Evolutionary conservation across 2,888 invertebrate genomes (phyloP), one percentile per base, ranked within the genome.

Genomic region (Sarcophaga variegata): DNA sequence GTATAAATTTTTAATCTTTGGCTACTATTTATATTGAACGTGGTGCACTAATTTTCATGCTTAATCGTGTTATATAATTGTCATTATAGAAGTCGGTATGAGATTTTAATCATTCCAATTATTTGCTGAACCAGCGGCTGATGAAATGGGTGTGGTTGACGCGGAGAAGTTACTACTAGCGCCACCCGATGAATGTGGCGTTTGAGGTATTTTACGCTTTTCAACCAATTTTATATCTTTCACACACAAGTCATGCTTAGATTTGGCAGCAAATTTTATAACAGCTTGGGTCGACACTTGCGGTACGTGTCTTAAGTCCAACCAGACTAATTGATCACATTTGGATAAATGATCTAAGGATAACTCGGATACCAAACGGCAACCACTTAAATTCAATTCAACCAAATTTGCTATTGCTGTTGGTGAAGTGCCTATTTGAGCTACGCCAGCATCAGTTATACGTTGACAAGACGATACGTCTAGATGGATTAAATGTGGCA

Each of bases 361-460:
- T 17, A 95, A 95, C 93, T 98, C 97, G 0, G 97, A 97, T 63
- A 98, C 95, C 90, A 97, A 94, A 78, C 96, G 95, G 92, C 97
- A 97, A 89, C 97, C 96, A 80, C 97, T 96, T 89, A 98, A 94
- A 93, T 97, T 97, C 59, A 98, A 94, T 88, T 96, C 96, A 85
- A 95, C 94, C 88, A 98, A 94, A 37, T 96, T 96, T 67, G 94
- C 94, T 12, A 95, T 93, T 4, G 95, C 94, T n/a, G 96, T 96
- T 85, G 96, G 96, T 49, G 96, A 95, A 85, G 97, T 96, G 76
- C 96, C 96, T 67, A 98, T 94, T 93, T 97, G 97, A 45, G 97
- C 97, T 72, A 98, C 96, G 70, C 98, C 98, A 14, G 97, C 97
- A 93, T 98, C 98, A 0, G 98, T 97, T 63, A 98, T 95, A 37